Base-by-base conservation (phyloP, 64 coral and sea anemone species). In the Stichodactyla helianthus region DNA sequence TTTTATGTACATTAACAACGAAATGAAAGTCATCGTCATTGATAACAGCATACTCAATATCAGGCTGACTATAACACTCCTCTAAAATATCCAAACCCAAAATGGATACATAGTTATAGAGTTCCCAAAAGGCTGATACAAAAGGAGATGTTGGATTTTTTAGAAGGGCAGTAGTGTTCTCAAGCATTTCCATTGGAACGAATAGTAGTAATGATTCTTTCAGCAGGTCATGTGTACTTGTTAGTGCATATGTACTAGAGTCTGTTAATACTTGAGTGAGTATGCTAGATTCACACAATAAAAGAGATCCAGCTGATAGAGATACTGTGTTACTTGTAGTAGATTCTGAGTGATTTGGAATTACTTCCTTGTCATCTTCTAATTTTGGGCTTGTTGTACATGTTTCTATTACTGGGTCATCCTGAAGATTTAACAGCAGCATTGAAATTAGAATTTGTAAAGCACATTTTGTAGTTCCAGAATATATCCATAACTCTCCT, bases 11-110 rank as follows among this genome's bases (percentile, higher is more conserved):
- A 84, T 84, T 84, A 7, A 84, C 83, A 84, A 84, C 55, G 13
- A 84, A 84, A 84, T 84, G 83, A 84, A 84, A 84, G 18, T 84
- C 83, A 60, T 84, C 83, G 26, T 84, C 83, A 84, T 84, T 28
- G 51, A 84, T 5, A 44, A 54, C 55, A 15, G 53, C 83, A 62
- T 84, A 84, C 19, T 84, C 55, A 63, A 84, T 54, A 20, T 84
- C 83, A 53, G 54, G 83, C 13, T 60, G 83, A 25, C 61, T 84
- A 63, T 35, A 60, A 51, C 44, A 58, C 54, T 84, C 83, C 3
- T 84, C 83, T 26, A 63, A 35, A 7, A 84, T 63, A 15, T 84
- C 83, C 10, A 84, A 63, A 28, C 83, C 59, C 83, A 55, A 84
- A 25, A 63, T 84, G 15, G 83, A 60, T 11, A 84, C 83, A 63